Percentiles rank a stretch among this genome's conserved stretches.
Conservation (phyloP, 2,888 invertebrate species). For the Junonia oenone region DNA sequence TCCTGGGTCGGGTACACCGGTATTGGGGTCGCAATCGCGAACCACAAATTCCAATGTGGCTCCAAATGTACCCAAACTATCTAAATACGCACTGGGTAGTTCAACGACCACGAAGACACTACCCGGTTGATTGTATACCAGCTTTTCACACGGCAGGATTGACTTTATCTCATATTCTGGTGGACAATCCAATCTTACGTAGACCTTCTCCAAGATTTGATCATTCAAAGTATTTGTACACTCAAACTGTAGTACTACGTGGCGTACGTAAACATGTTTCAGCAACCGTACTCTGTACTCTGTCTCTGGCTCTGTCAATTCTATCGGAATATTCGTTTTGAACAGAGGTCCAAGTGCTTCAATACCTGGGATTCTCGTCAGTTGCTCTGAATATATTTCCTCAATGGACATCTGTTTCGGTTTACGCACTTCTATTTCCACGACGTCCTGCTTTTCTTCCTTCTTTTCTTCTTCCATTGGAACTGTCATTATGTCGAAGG, state of each 20-base stretch:
- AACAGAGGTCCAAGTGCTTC: slow-evolving; percentile 93
- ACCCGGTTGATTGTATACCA: slow-evolving; percentile 92
- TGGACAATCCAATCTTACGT: slow-evolving; percentile 91
- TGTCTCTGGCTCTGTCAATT: slow-evolving; percentile 98
- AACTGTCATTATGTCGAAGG: slow-evolving; percentile 92
- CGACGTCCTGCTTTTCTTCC: slow-evolving; percentile 86
- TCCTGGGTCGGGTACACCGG: slow-evolving; percentile 96
- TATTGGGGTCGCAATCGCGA: slow-evolving; percentile 97
- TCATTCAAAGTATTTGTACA: slow-evolving; percentile 97
- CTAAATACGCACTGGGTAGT: slow-evolving; percentile 73
- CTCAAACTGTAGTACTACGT: slow-evolving; percentile 96
- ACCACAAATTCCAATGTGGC: slow-evolving; percentile 96
- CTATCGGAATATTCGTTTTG: slow-evolving; percentile 90
- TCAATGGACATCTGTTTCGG: slow-evolving; percentile 91
- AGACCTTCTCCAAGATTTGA: slow-evolving; percentile 95
- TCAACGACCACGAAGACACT: slow-evolving; percentile 91
- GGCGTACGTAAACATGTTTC: slow-evolving; percentile 93
- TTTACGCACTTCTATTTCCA: slow-evolving; percentile 88
- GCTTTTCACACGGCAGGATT: slow-evolving; percentile 85
- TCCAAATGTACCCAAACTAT: slow-evolving; percentile 89
- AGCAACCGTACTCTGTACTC: slow-evolving; percentile 95
- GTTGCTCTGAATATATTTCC: slow-evolving; percentile 90
- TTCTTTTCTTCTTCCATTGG: slow-evolving; percentile 92
- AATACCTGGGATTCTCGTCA: slow-evolving; percentile 89
- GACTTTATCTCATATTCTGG: slow-evolving; percentile 87